Evolutionary conservation across 1,140 invertebrate genomes (phyloP), one percentile per base, ranked within the genome.

Genomic region (Cephus cinctus): DNA sequence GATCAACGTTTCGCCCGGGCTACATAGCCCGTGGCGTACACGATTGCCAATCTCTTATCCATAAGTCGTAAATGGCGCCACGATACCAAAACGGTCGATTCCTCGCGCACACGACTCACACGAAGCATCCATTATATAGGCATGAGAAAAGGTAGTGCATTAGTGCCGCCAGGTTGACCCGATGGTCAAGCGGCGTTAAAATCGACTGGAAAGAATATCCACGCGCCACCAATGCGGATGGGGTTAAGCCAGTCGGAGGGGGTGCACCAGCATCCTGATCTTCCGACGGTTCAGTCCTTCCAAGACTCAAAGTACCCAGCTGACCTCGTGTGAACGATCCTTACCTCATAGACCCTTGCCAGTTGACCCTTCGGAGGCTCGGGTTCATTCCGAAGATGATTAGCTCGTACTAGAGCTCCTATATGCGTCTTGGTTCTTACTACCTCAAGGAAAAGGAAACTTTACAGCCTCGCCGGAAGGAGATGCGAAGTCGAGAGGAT

Each of bases 151-250:
- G 50, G 27, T 40, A 14, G 51, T 52, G 60, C 56, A 67, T 67
- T 63, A 68, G 60, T 57, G 53, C 36, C 53, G 57, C 41, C 54
- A 57, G 56, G 59, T 65, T 62, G 57, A 63, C 59, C 58, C 43
- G 38, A 27, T 45, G 51, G 52, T 52, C 50, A 52, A 54, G 46
- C 48, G 43, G 36, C 52, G 50, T 49, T 62, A 61, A 57, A 64
- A 56, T 56, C 49, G 39, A 31, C 27, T 46, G 16, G 47, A 52
- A 61, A n/a, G 48, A 56, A 54, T 50, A 45, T 56, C 46, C 36
- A 27, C 47, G 39, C 43, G 34, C 42, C 9, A 34, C 11, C 5
- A 27, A 43, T 25, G 52, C 46, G 43, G 54, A 63, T 59, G 56
- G 62, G 49, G 27, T 55, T 59, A 52, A 62, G 47, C 50, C 49